Evolutionary conservation across 1,140 invertebrate species (phyloP), one percentile per base, ranked within the genome.

Genomic region (Drosophila varians): DNA sequence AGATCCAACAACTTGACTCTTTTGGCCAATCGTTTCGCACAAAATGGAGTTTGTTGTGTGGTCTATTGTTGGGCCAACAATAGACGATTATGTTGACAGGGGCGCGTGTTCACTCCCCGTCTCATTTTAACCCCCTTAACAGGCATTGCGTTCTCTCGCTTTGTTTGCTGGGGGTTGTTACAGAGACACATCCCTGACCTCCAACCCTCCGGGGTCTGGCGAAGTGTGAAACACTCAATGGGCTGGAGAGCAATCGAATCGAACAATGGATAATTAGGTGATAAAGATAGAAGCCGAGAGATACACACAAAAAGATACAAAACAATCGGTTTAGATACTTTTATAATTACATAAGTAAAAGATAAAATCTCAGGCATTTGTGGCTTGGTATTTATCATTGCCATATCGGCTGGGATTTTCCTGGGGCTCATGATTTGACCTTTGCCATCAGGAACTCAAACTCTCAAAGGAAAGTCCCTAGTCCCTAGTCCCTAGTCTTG

Each of bases 191-290:
- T 38, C 62, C 40, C 36, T 68, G 42, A 26, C n/a, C 47, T 36
- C 62, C 62, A 42, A 18, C 7, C 18, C 34, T 19, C 21, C 6
- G 3, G 4, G 26, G 8, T 42, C 31, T 25, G 25, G n/a, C 8
- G n/a, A 23, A 36, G 76, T 75, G 77, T 75, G 76, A 80, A 76
- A 25, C 40, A 42, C 69, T 53, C 53, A 57, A 53, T 36, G 47
- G 47, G 47, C 61, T 49, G 8, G 38, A 40, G 38, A 40, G 38
- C 38, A 40, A 42, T 42, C 45, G 18, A 58, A 45, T 48, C 12
- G 26, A 42, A 69, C 78, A 69, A 77, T 74, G 38, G 57, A 62
- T 83, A 82, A 83, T 74, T 74, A 78, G 69, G 56, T 69, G 74
- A 77, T 73, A 62, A 65, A 74, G 51, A 65, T 75, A 45, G 7